Percentiles rank a stretch among this genome's conserved stretches.
phyloP scores from a whole-genome alignment of 2,888 invertebrate genomes.

The Tachina fera region DNA sequence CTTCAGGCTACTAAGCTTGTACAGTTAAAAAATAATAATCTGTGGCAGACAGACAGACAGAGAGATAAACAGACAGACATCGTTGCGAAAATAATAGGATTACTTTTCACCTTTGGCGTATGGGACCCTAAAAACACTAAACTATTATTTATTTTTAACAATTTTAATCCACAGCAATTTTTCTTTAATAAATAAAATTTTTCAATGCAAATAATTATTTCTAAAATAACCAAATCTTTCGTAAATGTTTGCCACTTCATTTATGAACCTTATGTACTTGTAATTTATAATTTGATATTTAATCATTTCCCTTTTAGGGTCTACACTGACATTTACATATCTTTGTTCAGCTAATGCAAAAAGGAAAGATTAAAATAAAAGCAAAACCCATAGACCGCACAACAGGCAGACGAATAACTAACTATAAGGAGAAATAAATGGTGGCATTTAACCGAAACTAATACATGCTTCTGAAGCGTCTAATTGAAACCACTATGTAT shows the following conservation, averaged over 20 bases:
- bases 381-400: constrained; percentile 11
- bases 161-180: no score
- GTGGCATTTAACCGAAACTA: constrained; percentile 39
- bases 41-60: no score
- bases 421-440: neutral
- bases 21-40: no score
- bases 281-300: constrained; percentile 1
- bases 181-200: neutral
- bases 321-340: neutral
- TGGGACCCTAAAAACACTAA: no score
- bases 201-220: neutral
- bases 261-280: neutral
- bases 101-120: no score
- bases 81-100: no score
- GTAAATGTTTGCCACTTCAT: neutral
- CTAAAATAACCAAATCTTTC: neutral
- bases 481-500: constrained; percentile 57
- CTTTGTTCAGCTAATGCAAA: neutral
- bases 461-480: constrained; percentile 22
- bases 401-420: neutral
- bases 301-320: constrained; percentile 5
- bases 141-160: no score
- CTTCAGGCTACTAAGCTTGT: no score
- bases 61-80: no score
- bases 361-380: constrained; percentile 26